phyloP scores from a whole-genome alignment of 2,888 invertebrate genomes.

The Zhuqinia jingwanae region DNA sequence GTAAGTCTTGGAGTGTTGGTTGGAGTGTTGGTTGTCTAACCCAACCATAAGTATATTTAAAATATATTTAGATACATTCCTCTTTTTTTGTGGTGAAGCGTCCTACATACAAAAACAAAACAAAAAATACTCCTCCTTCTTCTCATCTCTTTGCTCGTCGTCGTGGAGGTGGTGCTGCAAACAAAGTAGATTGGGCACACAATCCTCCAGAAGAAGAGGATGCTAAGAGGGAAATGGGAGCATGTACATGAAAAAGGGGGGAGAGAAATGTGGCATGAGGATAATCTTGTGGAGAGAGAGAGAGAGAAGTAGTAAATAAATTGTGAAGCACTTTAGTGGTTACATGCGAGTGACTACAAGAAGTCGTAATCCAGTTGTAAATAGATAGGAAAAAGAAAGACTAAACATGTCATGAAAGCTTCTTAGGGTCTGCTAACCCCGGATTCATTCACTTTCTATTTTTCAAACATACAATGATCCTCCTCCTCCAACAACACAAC shows the following conservation, averaged over 20 bases:
- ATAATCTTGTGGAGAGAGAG: slow-evolving; percentile 69
- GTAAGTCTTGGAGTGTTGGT: too few species aligned
- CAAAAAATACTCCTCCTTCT: background rate
- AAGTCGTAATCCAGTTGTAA: slow-evolving; percentile 68
- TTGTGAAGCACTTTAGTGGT: slow-evolving; percentile 69
- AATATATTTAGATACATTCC: background rate
- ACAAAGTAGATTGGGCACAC: slow-evolving; percentile 1
- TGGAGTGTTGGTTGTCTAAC: background rate
- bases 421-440: slow-evolving; percentile 58
- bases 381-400: slow-evolving; percentile 67
- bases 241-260: slow-evolving; percentile 10
- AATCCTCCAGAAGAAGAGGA: slow-evolving; percentile 10
- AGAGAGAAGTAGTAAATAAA: slow-evolving; percentile 68
- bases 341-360: slow-evolving; percentile 67
- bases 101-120: slow-evolving; percentile 9
- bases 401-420: slow-evolving; percentile 73
- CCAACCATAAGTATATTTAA: too few species aligned
- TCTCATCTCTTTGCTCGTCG: background rate
- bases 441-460: slow-evolving; percentile 65
- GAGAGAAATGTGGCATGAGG: slow-evolving; percentile 68
- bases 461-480: slow-evolving; percentile 44
- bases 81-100: background rate
- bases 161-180: too few species aligned
- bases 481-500: background rate
- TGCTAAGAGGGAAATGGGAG: background rate